phyloP scores from a whole-genome alignment of 2,888 invertebrate genomes.

The Petrophora chlorosata region DNA sequence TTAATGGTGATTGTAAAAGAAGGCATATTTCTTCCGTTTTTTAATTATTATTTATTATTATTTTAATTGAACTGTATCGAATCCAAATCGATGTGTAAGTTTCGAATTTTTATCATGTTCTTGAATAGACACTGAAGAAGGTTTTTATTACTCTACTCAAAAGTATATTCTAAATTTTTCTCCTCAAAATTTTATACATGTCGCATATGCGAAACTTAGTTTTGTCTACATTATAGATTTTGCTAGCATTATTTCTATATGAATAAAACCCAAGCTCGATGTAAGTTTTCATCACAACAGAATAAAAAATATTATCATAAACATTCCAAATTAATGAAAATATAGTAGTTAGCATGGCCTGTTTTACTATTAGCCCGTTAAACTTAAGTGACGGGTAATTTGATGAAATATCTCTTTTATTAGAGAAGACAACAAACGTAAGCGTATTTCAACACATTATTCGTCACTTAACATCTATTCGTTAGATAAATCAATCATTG shows the following conservation, averaged over 20 bases:
- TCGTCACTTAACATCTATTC: neutral
- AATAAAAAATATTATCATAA: slow-evolving; percentile 14
- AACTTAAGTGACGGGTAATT: neutral
- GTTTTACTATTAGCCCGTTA: slow-evolving; percentile 3
- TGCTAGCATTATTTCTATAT: slow-evolving; percentile 24
- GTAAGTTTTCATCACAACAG: slow-evolving; percentile 1
- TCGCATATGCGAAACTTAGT: slow-evolving; percentile 20
- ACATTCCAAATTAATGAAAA: slow-evolving; percentile 35
- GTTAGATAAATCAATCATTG: neutral
- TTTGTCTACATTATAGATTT: slow-evolving; percentile 29
- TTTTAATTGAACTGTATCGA: slow-evolving; percentile 15
- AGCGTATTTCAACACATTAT: neutral
- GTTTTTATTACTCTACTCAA: slow-evolving; percentile 29
- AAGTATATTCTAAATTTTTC: slow-evolving; percentile 21
- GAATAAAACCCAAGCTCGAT: slow-evolving; percentile 12
- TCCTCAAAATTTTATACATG: slow-evolving; percentile 30
- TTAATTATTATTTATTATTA: slow-evolving; percentile 27
- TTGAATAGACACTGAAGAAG: slow-evolving; percentile 24
- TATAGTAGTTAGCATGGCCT: slow-evolving; percentile 12
- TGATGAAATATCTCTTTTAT: neutral
- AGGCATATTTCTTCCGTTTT: no score
- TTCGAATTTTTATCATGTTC: slow-evolving; percentile 17
- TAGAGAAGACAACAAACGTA: neutral
- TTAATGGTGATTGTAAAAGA: slow-evolving; percentile 41
- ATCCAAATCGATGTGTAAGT: slow-evolving; percentile 17